Percentiles rank a stretch among this genome's conserved stretches.
phyloP scores from a whole-genome alignment of 64 coral and sea anemone genomes.

The Exaiptasia diaphana region DNA sequence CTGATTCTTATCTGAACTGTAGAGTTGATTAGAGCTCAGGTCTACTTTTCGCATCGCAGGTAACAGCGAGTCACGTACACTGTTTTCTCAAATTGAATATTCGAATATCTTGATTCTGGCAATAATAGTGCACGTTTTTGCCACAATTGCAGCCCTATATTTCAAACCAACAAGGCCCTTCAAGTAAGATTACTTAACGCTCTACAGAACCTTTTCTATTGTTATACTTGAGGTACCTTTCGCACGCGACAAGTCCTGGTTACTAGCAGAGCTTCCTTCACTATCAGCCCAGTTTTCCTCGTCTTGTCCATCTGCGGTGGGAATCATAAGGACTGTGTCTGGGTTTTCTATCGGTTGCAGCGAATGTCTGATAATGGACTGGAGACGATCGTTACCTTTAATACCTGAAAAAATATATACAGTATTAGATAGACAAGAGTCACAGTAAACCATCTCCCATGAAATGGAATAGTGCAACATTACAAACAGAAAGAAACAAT shows the following conservation, averaged over 20 bases:
- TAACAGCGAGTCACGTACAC: too few relatives aligned
- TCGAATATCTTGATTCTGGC: too few relatives aligned
- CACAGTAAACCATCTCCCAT: neutral
- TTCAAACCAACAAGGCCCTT: too few relatives aligned
- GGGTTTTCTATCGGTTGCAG: constrained; percentile 82
- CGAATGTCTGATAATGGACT: constrained; percentile 75
- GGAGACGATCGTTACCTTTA: constrained; percentile 70
- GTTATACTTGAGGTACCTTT: too few relatives aligned
- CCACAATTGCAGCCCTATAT: too few relatives aligned
- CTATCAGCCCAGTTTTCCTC: constrained; percentile 2
- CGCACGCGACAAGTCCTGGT: neutral
- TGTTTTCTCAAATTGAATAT: too few relatives aligned
- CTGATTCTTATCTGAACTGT: too few relatives aligned
- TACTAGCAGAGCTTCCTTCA: neutral
- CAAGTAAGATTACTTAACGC: too few relatives aligned
- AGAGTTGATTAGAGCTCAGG: too few relatives aligned
- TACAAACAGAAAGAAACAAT: neutral
- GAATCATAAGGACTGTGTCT: constrained; percentile 55
- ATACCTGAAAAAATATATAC: constrained; percentile 37
- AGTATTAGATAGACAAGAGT: neutral
- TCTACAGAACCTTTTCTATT: too few relatives aligned
- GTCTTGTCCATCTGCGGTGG: neutral
- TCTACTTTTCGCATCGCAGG: too few relatives aligned
- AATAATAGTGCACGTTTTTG: too few relatives aligned
- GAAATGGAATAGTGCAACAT: neutral